phyloP scores from a whole-genome alignment of 2,113 vertebrate species.

The Oxyura jamaicensis region DNA sequence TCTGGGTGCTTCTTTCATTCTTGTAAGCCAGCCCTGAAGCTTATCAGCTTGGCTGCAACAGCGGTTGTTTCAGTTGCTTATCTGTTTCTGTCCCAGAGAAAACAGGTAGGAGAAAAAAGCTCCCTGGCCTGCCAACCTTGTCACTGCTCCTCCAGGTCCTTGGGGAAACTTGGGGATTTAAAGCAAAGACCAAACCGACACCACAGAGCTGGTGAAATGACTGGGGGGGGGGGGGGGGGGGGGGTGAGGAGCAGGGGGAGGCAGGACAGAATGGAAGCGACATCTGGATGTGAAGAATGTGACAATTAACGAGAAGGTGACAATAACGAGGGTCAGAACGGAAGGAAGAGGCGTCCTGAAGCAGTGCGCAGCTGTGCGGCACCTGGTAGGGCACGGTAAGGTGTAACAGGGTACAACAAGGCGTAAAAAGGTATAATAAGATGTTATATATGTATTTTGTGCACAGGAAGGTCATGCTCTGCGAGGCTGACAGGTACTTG shows the following conservation, averaged over 20 bases:
- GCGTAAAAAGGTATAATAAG: too few relatives aligned
- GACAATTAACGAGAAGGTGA: too few relatives aligned
- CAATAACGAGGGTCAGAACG: not conserved
- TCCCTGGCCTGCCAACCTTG: not conserved
- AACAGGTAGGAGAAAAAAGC: not conserved
- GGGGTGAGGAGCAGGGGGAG: too few relatives aligned
- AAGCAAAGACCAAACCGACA: not conserved
- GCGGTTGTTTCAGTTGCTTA: fast-evolving
- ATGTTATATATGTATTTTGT: too few relatives aligned
- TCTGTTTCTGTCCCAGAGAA: not conserved
- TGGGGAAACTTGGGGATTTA: not conserved
- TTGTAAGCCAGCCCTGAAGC: not conserved
- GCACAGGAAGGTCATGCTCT: not conserved
- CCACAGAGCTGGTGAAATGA: not conserved
- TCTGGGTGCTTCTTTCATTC: not conserved
- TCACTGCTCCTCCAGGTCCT: not conserved
- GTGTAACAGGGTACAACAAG: too few relatives aligned
- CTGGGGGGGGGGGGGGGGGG: not conserved
- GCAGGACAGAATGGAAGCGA: not conserved
- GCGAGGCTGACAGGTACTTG: not conserved
- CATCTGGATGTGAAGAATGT: fast-evolving
- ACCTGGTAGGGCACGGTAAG: too few relatives aligned
- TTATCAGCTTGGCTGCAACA: not conserved
- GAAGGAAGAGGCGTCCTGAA: fast-evolving
- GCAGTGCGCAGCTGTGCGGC: too few relatives aligned